Evolutionary conservation across 2,797 vertebrate genomes (phyloP), one percentile per base, ranked within the genome.

Genomic region (Knipowitschia caucasica): DNA sequence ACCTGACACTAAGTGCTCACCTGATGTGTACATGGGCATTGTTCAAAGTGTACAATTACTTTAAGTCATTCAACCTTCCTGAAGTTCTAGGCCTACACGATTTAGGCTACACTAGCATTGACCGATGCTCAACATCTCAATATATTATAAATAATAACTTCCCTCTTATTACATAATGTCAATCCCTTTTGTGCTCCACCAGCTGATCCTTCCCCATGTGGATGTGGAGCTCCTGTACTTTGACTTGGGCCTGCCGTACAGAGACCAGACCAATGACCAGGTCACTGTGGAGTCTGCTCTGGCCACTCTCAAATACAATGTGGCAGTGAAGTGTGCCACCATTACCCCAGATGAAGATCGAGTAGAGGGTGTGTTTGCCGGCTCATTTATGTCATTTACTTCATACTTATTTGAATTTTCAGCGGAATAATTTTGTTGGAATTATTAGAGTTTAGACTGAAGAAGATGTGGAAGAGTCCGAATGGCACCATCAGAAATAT

Each of bases 391-490:
- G 23, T 14, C 5, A 20, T 33, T 49, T 21, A n/a, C n/a, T 33
- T 14, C 1, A 5, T 44, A 12, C 14, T 3, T 20, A 34, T 21
- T 7, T 31, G n/a, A n/a, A n/a, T 3, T 3, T 24, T 20, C 9
- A 20, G 5, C n/a, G 17, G 18, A 20, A 49, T 21, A 10, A 8
- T 6, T 27, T 12, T 21, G 5, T 49, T 20, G 11, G 6, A 14
- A 25, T 31, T 8, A 49, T 20, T 51, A 98, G 96, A 98, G 76
- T 99, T 98, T 82, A 95, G 92, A 47, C 84, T 98, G 50, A 98
- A 98, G 86, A 97, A 96, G 64, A 99, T 99, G 96, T 98, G 96
- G 96, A 98, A 94, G 73, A 98, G 95, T 74, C 96, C 96, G 3
- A 99, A 99, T 0, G 96, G 96, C 40, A 98, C 96, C 15, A 96